Percentiles rank a stretch among this genome's conserved stretches.
These are phyloP conservation scores for Tachysurus fulvidraco DNA, from an alignment of 2,113 vertebrate genomes.

Conservation along the genomic window DNA sequence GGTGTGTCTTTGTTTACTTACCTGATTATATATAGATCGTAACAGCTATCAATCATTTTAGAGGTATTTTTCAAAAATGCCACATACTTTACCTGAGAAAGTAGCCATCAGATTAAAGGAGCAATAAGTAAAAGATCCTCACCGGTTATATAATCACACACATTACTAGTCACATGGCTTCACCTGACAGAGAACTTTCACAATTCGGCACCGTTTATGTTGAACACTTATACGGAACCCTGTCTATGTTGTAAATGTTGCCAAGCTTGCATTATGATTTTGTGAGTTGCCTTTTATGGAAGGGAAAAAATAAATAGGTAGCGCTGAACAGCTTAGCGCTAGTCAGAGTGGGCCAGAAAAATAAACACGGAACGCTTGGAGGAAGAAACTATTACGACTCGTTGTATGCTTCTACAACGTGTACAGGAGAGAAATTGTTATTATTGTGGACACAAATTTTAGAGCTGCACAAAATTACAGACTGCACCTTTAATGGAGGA, in stretches of 20 bases:
- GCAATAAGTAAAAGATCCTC: neutral
- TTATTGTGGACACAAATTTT: neutral
- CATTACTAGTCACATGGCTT: neutral
- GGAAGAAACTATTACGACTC: neutral
- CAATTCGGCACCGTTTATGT: neutral
- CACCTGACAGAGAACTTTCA: neutral
- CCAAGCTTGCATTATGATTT: neutral
- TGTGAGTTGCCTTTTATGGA: neutral
- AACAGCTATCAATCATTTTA: too few species aligned
- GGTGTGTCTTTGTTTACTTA: slow-evolving; percentile 7
- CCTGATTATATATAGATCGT: neutral
- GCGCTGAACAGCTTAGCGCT: neutral
- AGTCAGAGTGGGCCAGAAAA: neutral
- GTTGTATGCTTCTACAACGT: neutral
- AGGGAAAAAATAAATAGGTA: neutral
- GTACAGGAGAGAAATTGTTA: neutral
- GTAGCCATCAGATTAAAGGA: neutral
- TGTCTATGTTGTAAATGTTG: neutral
- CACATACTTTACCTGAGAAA: slow-evolving; percentile 7
- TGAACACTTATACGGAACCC: neutral
- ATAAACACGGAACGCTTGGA: neutral
- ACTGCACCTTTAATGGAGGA: neutral
- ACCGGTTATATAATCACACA: neutral
- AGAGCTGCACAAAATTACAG: neutral
- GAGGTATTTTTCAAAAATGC: neutral